A percentile compares a stretch with the other conserved stretches of the same genome.
phyloP scores from a whole-genome alignment of 2,888 invertebrate species.

The Synergus umbraculus region DNA sequence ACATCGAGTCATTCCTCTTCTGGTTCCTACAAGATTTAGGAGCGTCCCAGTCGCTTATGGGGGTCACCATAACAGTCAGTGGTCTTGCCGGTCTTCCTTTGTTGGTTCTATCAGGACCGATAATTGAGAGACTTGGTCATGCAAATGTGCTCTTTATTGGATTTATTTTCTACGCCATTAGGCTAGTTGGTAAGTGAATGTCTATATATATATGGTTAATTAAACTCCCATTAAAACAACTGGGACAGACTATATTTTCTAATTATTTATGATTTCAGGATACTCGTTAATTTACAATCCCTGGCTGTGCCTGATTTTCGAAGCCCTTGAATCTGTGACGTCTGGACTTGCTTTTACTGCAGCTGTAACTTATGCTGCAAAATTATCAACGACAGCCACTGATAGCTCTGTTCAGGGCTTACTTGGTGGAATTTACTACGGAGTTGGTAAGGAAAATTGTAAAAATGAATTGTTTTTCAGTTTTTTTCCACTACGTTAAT shows the following conservation, averaged over 20 bases:
- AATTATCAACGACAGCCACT: constrained; percentile 85
- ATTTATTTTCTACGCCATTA: constrained; percentile 86
- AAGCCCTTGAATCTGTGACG: constrained; percentile 88
- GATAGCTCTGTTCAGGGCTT: constrained; percentile 88
- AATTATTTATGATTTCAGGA: constrained; percentile 77
- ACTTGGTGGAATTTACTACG: constrained; percentile 88
- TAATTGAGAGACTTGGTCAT: constrained; percentile 85
- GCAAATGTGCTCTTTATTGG: constrained; percentile 88
- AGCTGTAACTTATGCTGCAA: constrained; percentile 87
- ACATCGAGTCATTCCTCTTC: constrained; percentile 89
- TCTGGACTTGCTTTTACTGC: constrained; percentile 87
- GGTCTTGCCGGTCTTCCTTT: constrained; percentile 87
- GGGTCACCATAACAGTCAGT: constrained; percentile 88
- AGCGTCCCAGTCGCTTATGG: constrained; percentile 87
- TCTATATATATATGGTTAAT: background rate
- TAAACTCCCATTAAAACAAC: too few relatives aligned
- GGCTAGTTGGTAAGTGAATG: constrained; percentile 82
- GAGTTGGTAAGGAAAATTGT: constrained; percentile 81
- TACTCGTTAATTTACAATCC: constrained; percentile 88
- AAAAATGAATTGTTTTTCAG: background rate
- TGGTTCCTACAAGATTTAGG: constrained; percentile 89
- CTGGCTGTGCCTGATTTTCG: constrained; percentile 87
- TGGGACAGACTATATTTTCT: background rate
- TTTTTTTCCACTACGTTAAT: background rate
- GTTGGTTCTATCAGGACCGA: constrained; percentile 87